Evolutionary conservation across 2,113 vertebrate species (phyloP).

Genomic region (Epinephelus cyanopodus): DNA sequence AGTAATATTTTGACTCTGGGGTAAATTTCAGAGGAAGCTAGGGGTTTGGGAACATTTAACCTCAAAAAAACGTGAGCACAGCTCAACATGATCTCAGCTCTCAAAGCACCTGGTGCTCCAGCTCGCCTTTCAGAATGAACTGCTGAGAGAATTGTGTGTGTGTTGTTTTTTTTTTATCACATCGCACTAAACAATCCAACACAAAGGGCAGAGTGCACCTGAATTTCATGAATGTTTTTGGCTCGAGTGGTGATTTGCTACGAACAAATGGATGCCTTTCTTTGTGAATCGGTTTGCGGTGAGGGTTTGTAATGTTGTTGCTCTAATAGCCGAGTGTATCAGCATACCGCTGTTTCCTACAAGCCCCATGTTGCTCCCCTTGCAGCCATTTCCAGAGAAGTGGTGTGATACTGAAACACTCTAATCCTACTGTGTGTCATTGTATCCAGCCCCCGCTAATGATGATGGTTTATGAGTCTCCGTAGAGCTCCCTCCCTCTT

Average conservation of each 20-base stretch:
- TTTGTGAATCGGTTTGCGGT: constrained; percentile 37
- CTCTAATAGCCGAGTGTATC: constrained; percentile 64
- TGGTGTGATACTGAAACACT: constrained; percentile 69
- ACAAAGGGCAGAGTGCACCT: constrained; percentile 35
- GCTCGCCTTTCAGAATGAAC: constrained; percentile 22
- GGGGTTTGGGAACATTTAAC: constrained; percentile 36
- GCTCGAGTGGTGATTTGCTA: constrained; percentile 38
- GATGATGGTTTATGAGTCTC: constrained; percentile 82
- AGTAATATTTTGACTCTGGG: constrained; percentile 7
- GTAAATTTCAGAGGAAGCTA: constrained; percentile 28
- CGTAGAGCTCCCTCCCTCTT: constrained; percentile 50
- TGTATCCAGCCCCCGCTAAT: constrained; percentile 78
- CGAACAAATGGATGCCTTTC: constrained; percentile 51
- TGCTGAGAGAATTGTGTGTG: constrained; percentile 14
- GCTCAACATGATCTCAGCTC: not conserved
- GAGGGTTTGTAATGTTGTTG: constrained; percentile 52
- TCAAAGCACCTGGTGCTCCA: constrained; percentile 18
- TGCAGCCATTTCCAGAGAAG: constrained; percentile 75
- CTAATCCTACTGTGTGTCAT: constrained; percentile 76
- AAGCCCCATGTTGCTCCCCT: constrained; percentile 61
- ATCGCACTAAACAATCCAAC: not conserved
- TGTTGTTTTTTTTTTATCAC: constrained; percentile 11
- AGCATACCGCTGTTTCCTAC: constrained; percentile 60
- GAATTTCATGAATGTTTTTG: constrained; percentile 43
- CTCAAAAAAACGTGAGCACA: not conserved